Percentiles rank a stretch among this genome's conserved stretches.
phyloP scores from a whole-genome alignment of 2,113 vertebrate species.

The Fulica atra region DNA sequence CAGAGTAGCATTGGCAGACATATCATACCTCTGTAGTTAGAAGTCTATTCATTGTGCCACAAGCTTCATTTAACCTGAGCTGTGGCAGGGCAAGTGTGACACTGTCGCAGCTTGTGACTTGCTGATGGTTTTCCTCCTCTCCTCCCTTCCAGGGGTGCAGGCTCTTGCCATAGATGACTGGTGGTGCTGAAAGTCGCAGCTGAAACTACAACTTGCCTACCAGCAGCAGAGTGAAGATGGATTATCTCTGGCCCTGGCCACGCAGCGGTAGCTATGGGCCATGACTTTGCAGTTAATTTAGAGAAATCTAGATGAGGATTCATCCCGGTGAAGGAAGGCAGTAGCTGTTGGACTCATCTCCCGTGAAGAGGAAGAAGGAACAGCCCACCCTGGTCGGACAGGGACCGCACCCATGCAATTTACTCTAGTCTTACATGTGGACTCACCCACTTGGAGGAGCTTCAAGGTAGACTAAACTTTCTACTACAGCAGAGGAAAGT shows the following conservation, averaged over 20 bases:
- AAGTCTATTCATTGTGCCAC: background rate
- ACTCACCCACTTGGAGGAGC: background rate
- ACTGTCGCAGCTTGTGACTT: accelerated
- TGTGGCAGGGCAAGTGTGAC: background rate
- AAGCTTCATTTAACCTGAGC: conserved; percentile 2
- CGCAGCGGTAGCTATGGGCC: background rate
- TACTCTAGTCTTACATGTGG: background rate
- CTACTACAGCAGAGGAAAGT: background rate
- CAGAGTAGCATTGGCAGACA: background rate
- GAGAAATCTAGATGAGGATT: background rate
- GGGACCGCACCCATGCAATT: accelerated
- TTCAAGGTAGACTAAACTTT: background rate
- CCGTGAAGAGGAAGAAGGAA: accelerated
- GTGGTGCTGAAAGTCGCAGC: background rate
- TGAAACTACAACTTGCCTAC: background rate
- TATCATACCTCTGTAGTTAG: background rate
- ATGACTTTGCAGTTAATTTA: background rate
- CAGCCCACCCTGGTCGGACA: background rate
- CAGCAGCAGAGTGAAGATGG: background rate
- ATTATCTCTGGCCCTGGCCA: background rate
- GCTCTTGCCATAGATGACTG: background rate
- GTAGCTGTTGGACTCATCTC: background rate
- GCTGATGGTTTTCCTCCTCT: background rate
- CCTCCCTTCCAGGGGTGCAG: background rate
- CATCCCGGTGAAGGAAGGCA: background rate